Evolutionary conservation across 2,113 vertebrate species (phyloP), one percentile per base, ranked within the genome.

Genomic region (Elephas maximus): DNA sequence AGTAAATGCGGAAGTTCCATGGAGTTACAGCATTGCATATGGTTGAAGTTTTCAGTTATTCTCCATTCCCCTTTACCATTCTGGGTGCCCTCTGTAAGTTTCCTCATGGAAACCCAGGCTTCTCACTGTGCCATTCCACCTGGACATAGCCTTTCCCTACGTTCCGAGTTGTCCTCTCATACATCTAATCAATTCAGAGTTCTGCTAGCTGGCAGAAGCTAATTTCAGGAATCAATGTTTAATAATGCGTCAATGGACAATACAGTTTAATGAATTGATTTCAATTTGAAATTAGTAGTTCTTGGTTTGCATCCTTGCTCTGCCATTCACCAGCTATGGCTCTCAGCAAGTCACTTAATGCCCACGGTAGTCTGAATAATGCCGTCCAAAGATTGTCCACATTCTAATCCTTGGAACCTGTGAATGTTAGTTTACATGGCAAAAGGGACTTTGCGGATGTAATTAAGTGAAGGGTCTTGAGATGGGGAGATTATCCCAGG

Each of bases 231-330:
- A 33, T 10, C 17, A 51, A 10, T 0, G 48, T 53, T 89, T 90
- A 74, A 7, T 28, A 71, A 85, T 33, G 18, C 30, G 41, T 86
- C 33, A 28, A 37, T 3, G 73, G 4, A 80, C 57, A 92, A 6
- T 30, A 62, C 3, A 12, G 12, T 28, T 95, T 69, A 67, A 91
- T 17, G 23, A 26, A 33, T 74, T 69, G 4, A 78, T 87, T 95
- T 96, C 45, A 48, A 45, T 76, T 65, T 91, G 63, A 74, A 96
- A 96, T 57, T n/a, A 24, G 33, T 87, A 65, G 48, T 57, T 44
- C 45, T 79, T 74, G 8, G 23, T 65, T 74, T 79, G 15, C 11
- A 41, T 82, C 63, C 20, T 93, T 76, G 63, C 8, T 60, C 74
- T 74, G 53, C 24, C 14, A 2, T 71, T 65, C 28, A 74, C 60